These are phyloP conservation scores for Garra rufa DNA, from an alignment of 2,113 vertebrate genomes.

Conservation along the genomic window DNA sequence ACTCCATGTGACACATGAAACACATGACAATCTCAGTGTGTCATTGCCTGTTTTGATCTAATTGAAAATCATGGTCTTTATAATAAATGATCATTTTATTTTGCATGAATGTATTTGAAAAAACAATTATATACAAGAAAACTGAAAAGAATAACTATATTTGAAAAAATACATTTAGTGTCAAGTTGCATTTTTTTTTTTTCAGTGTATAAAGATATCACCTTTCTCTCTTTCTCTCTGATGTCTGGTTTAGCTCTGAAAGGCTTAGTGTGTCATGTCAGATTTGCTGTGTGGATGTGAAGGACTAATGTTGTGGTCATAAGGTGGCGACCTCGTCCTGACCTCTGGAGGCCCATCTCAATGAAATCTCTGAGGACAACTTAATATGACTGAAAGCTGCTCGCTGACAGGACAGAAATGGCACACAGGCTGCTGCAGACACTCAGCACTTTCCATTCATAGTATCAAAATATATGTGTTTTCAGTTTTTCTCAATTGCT, in stretches of 20 bases:
- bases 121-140: no score
- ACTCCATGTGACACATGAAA: not conserved
- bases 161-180: no score
- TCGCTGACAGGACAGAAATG: constrained; percentile 25
- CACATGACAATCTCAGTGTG: not conserved
- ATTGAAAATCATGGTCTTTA: no score
- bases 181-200: no score
- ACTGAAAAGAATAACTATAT: no score
- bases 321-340: constrained; percentile 14
- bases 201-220: not conserved
- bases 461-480: not conserved
- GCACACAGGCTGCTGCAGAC: not conserved
- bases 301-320: constrained; percentile 37
- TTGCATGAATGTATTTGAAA: no score
- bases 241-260: constrained; percentile 12
- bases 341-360: constrained; percentile 32
- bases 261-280: constrained; percentile 35
- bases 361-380: constrained; percentile 33
- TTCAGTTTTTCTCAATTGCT: no score
- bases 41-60: not conserved
- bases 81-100: no score
- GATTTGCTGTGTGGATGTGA: constrained; percentile 20
- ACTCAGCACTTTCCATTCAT: constrained; percentile 17
- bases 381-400: constrained; percentile 36
- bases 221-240: not conserved